Percentiles rank a stretch among this genome's conserved stretches.
Evolutionary conservation across 1,140 invertebrate species (phyloP).

Genomic region (Temnothorax nylanderi): DNA sequence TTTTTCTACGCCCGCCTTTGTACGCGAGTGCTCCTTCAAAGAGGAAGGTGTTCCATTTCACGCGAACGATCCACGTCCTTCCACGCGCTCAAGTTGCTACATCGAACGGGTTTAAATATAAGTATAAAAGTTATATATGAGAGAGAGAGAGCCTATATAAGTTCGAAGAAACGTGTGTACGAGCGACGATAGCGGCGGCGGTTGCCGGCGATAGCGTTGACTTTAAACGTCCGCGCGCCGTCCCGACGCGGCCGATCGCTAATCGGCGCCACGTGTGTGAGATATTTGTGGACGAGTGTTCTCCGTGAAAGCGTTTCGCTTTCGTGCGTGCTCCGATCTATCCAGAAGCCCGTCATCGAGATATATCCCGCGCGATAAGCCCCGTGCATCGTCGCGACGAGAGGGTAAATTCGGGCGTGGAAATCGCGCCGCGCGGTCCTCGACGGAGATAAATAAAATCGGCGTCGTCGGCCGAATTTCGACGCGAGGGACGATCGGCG

Average conservation of each 20-base stretch:
- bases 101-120: constrained; percentile 52
- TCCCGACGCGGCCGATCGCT: neutral
- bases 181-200: neutral
- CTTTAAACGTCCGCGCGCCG: neutral
- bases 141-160: constrained; percentile 44
- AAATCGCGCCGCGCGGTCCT: neutral
- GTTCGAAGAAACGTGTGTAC: constrained; percentile 36
- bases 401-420: neutral
- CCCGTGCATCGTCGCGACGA: neutral
- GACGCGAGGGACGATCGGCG: neutral
- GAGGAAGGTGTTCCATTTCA: constrained; percentile 37
- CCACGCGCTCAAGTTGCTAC: constrained; percentile 4
- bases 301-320: neutral
- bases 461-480: neutral
- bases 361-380: neutral
- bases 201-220: neutral
- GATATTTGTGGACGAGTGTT: constrained; percentile 57
- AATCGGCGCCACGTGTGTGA: constrained; percentile 69
- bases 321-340: neutral
- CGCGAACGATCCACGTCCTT: constrained; percentile 21
- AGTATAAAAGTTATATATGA: constrained; percentile 23
- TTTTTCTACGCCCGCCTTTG: neutral
- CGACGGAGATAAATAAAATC: neutral
- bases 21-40: constrained; percentile 16
- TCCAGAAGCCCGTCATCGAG: neutral